A percentile compares a stretch with the other conserved stretches of the same genome.
Evolutionary conservation across 2,797 vertebrate species (phyloP).

Genomic region (Molossus alvarezi): DNA sequence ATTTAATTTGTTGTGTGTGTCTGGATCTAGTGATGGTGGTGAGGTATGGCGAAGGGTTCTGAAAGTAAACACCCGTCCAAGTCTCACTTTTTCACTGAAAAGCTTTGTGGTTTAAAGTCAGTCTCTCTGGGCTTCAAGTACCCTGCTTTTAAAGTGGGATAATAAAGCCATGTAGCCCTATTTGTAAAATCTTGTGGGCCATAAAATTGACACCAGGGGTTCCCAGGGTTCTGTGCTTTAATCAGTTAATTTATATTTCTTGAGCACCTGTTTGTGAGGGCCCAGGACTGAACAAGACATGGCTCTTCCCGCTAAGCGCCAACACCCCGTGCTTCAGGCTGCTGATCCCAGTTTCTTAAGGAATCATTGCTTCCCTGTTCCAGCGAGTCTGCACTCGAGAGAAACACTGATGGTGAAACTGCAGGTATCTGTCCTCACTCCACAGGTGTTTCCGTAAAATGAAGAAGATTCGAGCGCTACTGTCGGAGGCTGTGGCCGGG

Average conservation of each 20-base stretch:
- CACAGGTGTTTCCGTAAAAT: constrained; percentile 5
- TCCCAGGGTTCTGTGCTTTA: neutral
- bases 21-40: neutral
- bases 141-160: neutral
- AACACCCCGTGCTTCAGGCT: neutral
- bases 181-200: neutral
- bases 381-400: neutral
- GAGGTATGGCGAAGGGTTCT: neutral
- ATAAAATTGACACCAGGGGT: neutral
- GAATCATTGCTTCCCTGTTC: neutral
- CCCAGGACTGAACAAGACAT: neutral
- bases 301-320: neutral
- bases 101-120: neutral
- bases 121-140: neutral
- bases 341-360: neutral
- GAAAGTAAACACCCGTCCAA: neutral
- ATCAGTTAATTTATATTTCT: neutral
- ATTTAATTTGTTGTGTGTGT: neutral
- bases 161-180: neutral
- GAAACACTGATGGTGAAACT: neutral
- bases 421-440: neutral
- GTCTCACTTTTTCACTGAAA: neutral
- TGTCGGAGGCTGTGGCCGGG: neutral
- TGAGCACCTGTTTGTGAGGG: neutral
- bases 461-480: neutral